These are phyloP conservation scores for Notiomystis cincta DNA, from an alignment of 2,113 vertebrate species.

Conservation along the genomic window DNA sequence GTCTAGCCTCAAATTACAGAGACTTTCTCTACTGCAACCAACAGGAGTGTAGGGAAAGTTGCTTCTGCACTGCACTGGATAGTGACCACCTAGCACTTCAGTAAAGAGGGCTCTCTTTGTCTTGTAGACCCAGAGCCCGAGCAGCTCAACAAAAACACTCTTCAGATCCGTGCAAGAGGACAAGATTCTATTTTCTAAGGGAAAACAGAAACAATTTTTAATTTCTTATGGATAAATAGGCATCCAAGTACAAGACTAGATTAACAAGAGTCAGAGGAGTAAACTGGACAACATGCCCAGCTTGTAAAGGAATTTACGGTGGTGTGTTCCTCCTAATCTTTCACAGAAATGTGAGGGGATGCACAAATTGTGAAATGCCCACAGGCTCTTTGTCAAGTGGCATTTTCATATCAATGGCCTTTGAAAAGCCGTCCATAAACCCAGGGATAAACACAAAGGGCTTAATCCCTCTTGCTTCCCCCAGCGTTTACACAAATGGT, in stretches of 20 bases:
- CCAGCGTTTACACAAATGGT: neutral
- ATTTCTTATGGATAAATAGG: neutral
- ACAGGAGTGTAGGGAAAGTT: neutral
- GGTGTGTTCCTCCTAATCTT: neutral
- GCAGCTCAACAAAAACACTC: neutral
- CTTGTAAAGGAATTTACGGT: neutral
- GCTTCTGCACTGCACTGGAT: neutral
- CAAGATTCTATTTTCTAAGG: neutral
- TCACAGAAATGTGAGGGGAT: neutral
- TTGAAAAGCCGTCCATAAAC: neutral
- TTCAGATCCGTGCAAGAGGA: neutral
- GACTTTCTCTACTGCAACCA: neutral
- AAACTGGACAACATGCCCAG: neutral
- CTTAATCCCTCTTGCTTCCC: neutral
- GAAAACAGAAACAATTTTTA: neutral
- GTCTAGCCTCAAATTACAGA: neutral
- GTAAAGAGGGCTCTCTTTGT: neutral
- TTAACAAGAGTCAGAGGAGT: neutral
- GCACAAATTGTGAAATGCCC: neutral
- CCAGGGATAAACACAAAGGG: neutral
- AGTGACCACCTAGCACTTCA: neutral
- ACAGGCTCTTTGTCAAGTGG: neutral
- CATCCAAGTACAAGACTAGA: neutral
- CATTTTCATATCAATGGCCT: neutral
- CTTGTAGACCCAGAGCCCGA: neutral